Evolutionary conservation across 2,888 invertebrate species (phyloP).

Genomic region (Entomobrya proxima): DNA sequence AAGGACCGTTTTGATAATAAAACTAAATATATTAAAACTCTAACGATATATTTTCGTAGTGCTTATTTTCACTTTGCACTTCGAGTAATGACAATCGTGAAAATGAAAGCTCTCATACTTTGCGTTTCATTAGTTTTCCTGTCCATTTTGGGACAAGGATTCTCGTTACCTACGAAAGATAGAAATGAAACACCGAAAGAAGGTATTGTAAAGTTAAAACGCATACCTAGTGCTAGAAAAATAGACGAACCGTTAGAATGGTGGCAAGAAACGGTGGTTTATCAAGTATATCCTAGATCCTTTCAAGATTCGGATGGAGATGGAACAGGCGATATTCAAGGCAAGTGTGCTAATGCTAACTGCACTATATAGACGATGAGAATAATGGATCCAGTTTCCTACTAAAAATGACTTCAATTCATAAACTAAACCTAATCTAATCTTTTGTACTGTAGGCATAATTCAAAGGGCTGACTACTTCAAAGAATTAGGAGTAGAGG

Average conservation of each 20-base stretch:
- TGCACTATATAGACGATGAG: too few relatives aligned
- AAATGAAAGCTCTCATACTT: not conserved
- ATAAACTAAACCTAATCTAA: too few relatives aligned
- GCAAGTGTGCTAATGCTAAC: too few relatives aligned
- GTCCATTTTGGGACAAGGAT: not conserved
- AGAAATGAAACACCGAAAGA: not conserved
- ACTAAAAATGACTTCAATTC: not conserved
- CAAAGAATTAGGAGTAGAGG: not conserved
- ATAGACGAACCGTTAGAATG: not conserved
- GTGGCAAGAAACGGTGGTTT: conserved; percentile 14
- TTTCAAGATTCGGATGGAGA: conserved; percentile 1
- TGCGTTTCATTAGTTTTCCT: not conserved
- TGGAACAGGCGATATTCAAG: conserved; percentile 24
- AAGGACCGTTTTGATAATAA: too few relatives aligned
- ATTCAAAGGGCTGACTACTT: not conserved
- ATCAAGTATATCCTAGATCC: conserved; percentile 1
- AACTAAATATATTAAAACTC: too few relatives aligned
- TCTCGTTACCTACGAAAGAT: not conserved
- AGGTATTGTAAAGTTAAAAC: not conserved
- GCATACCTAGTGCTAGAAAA: not conserved
- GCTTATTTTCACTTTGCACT: not conserved
- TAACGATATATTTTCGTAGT: too few relatives aligned
- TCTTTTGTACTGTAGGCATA: not conserved
- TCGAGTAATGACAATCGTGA: not conserved
- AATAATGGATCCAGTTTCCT: too few relatives aligned